Conservation (phyloP, 2,888 invertebrate species). For the Theretra japonica region DNA sequence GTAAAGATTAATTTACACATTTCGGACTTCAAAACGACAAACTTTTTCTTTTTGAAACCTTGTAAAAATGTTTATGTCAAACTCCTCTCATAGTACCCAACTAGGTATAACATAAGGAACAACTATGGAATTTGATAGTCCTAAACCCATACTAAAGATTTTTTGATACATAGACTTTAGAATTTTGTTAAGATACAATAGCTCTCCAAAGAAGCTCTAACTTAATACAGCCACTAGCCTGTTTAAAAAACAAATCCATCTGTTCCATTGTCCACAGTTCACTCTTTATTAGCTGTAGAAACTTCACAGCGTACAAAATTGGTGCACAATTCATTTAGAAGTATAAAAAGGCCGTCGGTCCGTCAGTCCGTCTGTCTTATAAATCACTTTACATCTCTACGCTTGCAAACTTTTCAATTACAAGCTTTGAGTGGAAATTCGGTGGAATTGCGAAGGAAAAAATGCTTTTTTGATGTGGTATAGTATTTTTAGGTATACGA, state of each 20-base stretch:
- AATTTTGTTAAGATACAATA: too few species aligned
- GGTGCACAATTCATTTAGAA: slow-evolving; percentile 56
- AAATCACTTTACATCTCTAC: slow-evolving; percentile 80
- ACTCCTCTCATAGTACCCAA: too few species aligned
- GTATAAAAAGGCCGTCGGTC: slow-evolving; percentile 69
- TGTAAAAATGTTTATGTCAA: too few species aligned
- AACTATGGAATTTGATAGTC: too few species aligned
- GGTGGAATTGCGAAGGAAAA: slow-evolving; percentile 43
- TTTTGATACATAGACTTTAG: too few species aligned
- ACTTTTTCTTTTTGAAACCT: too few species aligned
- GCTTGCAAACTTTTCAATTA: slow-evolving; percentile 81
- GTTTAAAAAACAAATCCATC: background rate
- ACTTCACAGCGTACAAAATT: slow-evolving; percentile 36
- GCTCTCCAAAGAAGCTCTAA: too few species aligned
- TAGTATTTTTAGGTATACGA: slow-evolving; percentile 7
- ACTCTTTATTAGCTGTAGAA: background rate
- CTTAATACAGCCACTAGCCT: too few species aligned
- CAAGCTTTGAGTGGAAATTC: slow-evolving; percentile 63
- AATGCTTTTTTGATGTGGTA: slow-evolving; percentile 44
- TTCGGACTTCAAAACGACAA: too few species aligned
- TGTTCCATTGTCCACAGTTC: background rate
- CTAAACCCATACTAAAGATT: too few species aligned
- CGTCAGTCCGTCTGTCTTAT: slow-evolving; percentile 75
- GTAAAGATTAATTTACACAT: too few species aligned
- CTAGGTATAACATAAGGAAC: too few species aligned